Percentiles rank a stretch among this genome's conserved stretches.
Evolutionary conservation across 2,113 vertebrate genomes (phyloP).

Genomic region (Nycticebus coucang): DNA sequence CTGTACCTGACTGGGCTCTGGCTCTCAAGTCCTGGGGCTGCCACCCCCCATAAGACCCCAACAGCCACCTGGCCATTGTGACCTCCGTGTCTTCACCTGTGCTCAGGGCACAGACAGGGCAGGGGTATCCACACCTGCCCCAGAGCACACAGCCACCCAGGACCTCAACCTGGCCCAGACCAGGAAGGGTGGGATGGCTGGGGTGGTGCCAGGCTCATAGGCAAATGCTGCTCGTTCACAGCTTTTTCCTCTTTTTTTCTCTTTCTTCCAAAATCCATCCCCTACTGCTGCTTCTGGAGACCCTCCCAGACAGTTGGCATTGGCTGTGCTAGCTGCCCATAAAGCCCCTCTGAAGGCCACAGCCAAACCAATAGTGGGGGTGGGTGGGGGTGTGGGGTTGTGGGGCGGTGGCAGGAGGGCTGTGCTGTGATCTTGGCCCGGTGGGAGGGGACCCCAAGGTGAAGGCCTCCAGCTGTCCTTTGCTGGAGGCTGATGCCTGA

Average conservation of each 20-base stretch:
- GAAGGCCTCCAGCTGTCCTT: background rate
- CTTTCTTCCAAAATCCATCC: background rate
- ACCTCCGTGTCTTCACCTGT: fast-evolving
- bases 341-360: slow-evolving; percentile 40
- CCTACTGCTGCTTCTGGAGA: slow-evolving; percentile 42
- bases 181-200: background rate
- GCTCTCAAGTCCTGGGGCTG: background rate
- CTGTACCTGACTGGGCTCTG: background rate
- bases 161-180: background rate
- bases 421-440: too few relatives aligned
- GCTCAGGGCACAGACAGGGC: background rate
- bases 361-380: background rate
- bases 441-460: too few relatives aligned
- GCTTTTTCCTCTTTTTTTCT: slow-evolving; percentile 34
- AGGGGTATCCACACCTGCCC: background rate
- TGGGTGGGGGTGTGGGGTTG: background rate
- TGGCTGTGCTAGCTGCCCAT: background rate
- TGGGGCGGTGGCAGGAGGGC: background rate
- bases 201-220: background rate
- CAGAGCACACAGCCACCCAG: fast-evolving
- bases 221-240: slow-evolving; percentile 20
- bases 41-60: too few relatives aligned
- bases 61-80: background rate
- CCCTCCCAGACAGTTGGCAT: slow-evolving; percentile 33
- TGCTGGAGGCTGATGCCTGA: background rate